Conservation (phyloP, 2,113 vertebrate genomes). For the Lophura nycthemera region DNA sequence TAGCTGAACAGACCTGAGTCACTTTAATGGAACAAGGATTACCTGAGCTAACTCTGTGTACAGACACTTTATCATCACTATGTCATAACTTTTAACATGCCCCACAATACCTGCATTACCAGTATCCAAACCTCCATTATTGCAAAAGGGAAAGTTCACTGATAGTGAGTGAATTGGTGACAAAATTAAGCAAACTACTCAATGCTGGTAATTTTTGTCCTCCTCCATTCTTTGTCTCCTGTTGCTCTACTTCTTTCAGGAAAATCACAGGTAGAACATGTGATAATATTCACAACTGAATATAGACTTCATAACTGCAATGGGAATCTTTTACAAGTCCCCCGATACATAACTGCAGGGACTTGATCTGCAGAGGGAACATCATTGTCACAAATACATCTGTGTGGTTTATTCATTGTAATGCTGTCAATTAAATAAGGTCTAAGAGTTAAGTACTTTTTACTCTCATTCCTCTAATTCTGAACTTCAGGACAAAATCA, state of each 20-base stretch:
- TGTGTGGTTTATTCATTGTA: neutral
- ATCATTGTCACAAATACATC: neutral
- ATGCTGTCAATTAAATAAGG: neutral
- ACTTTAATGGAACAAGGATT: neutral
- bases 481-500: neutral
- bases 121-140: neutral
- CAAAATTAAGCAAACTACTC: neutral
- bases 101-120: neutral
- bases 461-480: neutral
- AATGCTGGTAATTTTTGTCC: neutral
- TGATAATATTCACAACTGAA: neutral
- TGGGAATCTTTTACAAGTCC: neutral
- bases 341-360: neutral
- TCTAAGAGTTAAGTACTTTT: neutral
- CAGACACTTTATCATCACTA: neutral
- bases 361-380: neutral
- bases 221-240: neutral
- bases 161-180: neutral
- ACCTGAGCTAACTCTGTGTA: neutral
- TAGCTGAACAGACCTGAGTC: neutral
- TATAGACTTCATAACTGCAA: fast-evolving
- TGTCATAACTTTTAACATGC: neutral
- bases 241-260: neutral
- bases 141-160: neutral
- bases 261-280: neutral